These are phyloP conservation scores for Tinea trinotella DNA, from an alignment of 2,888 invertebrate genomes.

Conservation along the genomic window DNA sequence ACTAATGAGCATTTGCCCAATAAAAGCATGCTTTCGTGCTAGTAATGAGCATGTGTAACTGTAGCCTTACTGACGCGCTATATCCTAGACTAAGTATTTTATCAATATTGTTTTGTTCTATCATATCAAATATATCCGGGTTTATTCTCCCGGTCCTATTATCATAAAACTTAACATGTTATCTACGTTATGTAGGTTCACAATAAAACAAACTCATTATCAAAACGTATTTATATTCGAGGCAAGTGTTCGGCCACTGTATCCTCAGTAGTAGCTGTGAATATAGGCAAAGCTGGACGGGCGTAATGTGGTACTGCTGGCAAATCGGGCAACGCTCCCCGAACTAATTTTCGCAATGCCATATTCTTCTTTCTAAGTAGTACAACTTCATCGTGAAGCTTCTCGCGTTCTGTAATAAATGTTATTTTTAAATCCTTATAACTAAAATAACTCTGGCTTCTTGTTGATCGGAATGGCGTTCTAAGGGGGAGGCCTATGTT, in stretches of 20 bases:
- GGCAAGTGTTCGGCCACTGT: constrained; percentile 36
- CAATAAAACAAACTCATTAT: not conserved
- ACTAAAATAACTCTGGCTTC: too few species aligned
- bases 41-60: too few species aligned
- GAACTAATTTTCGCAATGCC: constrained; percentile 77
- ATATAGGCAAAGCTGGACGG: constrained; percentile 29
- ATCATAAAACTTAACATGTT: not conserved
- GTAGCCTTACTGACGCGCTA: too few species aligned
- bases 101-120: not conserved
- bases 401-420: constrained; percentile 71
- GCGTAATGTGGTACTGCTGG: constrained; percentile 28
- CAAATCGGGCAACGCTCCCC: constrained; percentile 68
- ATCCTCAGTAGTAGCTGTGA: constrained; percentile 40
- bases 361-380: constrained; percentile 76
- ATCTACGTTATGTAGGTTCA: not conserved
- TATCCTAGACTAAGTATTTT: too few species aligned
- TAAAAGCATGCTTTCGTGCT: too few species aligned
- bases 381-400: constrained; percentile 76
- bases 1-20: too few species aligned
- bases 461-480: too few species aligned
- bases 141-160: not conserved
- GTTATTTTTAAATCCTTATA: too few species aligned
- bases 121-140: not conserved
- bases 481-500: too few species aligned
- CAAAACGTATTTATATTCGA: constrained; percentile 31